Percentiles rank a stretch among this genome's conserved stretches.
These are phyloP conservation scores for Danio tinwini DNA, from an alignment of 2,797 vertebrate species.

Conservation along the genomic window DNA sequence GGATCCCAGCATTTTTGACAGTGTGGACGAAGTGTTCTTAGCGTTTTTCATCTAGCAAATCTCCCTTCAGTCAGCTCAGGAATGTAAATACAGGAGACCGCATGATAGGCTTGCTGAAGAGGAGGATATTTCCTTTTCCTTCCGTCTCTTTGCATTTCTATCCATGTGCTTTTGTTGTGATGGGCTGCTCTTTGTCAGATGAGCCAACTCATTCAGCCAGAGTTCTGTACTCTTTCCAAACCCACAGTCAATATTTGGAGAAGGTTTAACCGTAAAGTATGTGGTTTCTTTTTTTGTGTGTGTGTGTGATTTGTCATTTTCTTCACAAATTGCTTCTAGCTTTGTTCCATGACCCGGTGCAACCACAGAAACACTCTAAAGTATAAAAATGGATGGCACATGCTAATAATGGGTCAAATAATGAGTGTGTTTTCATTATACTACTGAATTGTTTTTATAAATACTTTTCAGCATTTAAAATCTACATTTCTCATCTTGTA, in stretches of 20 bases:
- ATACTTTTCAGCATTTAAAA: not conserved
- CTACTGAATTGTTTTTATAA: not conserved
- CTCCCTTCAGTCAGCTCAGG: not conserved
- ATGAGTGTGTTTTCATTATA: not conserved
- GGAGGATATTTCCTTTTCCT: not conserved
- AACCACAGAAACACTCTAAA: not conserved
- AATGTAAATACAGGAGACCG: slow-evolving; percentile 19
- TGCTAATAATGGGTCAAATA: not conserved
- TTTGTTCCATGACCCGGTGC: not conserved
- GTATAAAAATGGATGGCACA: not conserved
- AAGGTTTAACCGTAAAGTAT: not conserved
- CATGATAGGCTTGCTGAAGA: not conserved
- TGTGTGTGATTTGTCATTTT: not conserved
- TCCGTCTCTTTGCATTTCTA: not conserved
- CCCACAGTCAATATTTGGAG: slow-evolving; percentile 12
- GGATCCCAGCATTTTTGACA: too few relatives aligned
- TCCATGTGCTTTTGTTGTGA: slow-evolving; percentile 8
- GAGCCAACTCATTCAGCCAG: not conserved
- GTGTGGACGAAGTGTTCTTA: not conserved
- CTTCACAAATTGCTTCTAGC: slow-evolving; percentile 3
- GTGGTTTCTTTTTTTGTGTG: not conserved
- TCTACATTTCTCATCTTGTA: not conserved
- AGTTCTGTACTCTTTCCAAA: slow-evolving; percentile 3
- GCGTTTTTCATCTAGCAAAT: not conserved
- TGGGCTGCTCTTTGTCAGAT: not conserved